Evolutionary conservation across 2,888 invertebrate genomes (phyloP).

Genomic region (Sesia bembeciformis): DNA sequence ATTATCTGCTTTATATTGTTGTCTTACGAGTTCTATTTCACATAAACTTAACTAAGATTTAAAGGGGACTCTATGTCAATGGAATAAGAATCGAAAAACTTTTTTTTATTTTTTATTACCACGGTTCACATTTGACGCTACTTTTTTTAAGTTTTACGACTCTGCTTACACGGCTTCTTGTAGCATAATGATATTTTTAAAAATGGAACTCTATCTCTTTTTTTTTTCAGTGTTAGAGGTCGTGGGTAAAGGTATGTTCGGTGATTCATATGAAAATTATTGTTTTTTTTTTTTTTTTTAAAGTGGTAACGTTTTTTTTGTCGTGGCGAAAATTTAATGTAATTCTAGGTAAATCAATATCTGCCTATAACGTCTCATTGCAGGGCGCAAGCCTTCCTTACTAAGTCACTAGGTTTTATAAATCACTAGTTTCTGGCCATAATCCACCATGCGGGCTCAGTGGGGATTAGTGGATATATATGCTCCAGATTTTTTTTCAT

Average conservation of each 20-base stretch:
- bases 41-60: background rate
- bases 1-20: slow-evolving; percentile 19
- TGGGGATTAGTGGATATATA: no score
- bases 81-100: slow-evolving; percentile 2
- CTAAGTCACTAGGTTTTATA: no score
- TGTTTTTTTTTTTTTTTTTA: no score
- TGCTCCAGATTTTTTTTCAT: no score
- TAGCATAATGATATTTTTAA: slow-evolving; percentile 4
- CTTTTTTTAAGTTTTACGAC: slow-evolving; percentile 17
- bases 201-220: background rate
- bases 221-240: background rate
- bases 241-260: background rate
- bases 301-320: no score
- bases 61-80: background rate
- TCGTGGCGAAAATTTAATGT: no score
- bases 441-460: no score
- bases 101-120: slow-evolving; percentile 13
- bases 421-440: no score
- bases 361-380: no score
- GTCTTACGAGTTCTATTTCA: slow-evolving; percentile 2
- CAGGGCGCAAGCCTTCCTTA: no score
- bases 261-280: no score
- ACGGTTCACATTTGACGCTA: slow-evolving; percentile 23
- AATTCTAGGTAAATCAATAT: no score
- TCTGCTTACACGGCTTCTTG: slow-evolving; percentile 10